phyloP scores from a whole-genome alignment of 2,797 vertebrate genomes.

The Dermochelys coriacea region DNA sequence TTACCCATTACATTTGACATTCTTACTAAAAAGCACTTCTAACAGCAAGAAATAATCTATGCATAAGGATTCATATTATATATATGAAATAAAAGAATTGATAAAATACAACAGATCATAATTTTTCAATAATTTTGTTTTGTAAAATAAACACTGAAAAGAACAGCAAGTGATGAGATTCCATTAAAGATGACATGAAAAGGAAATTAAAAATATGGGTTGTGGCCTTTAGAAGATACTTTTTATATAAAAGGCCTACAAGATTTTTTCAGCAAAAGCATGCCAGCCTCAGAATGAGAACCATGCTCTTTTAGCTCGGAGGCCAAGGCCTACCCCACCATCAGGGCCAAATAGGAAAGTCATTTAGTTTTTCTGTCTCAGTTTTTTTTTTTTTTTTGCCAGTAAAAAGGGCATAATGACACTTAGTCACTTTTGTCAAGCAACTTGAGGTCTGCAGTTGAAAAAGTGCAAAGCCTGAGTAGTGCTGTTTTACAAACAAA shows the following conservation, averaged over 20 bases:
- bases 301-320: not conserved
- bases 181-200: not conserved
- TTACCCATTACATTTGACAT: not conserved
- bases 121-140: not conserved
- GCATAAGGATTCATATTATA: not conserved
- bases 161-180: not conserved
- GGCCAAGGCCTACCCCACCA: not conserved
- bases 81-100: not conserved
- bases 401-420: not conserved
- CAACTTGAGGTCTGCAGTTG: too few relatives aligned
- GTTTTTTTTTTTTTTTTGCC: not conserved
- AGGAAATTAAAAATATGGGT: slow-evolving; percentile 1
- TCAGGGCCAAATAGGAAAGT: not conserved
- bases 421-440: not conserved
- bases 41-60: not conserved
- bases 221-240: not conserved
- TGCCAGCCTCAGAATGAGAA: not conserved
- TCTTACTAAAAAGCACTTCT: not conserved
- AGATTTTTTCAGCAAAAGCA: not conserved
- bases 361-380: not conserved
- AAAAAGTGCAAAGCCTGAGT: not conserved
- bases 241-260: not conserved
- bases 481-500: slow-evolving; percentile 9
- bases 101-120: not conserved
- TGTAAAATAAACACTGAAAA: not conserved